Percentiles rank a stretch among this genome's conserved stretches.
phyloP scores from a whole-genome alignment of 2,888 invertebrate species.

The Abrostola triplasia region DNA sequence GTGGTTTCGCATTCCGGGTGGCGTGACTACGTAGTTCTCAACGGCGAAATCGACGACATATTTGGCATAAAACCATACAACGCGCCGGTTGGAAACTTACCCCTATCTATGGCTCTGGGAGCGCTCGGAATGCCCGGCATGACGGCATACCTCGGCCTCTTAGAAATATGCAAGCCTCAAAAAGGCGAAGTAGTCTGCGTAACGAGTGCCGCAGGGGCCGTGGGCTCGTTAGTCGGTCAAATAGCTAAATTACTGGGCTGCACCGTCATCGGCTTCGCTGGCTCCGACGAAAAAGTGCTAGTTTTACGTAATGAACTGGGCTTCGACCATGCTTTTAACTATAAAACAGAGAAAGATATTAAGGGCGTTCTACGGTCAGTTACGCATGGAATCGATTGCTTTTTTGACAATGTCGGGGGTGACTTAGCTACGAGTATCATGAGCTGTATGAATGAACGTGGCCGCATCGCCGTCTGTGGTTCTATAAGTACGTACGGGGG shows the following conservation, averaged over 20 bases:
- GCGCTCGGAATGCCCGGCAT: slow-evolving; percentile 90
- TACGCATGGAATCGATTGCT: slow-evolving; percentile 90
- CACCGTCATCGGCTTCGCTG: slow-evolving; percentile 85
- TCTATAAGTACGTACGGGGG: slow-evolving; percentile 88
- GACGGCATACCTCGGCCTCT: slow-evolving; percentile 62
- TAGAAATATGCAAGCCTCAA: slow-evolving; percentile 90
- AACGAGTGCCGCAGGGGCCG: slow-evolving; percentile 91
- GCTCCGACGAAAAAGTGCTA: slow-evolving; percentile 89
- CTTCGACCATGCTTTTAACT: slow-evolving; percentile 91
- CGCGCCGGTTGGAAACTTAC: slow-evolving; percentile 82
- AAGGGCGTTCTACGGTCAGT: slow-evolving; percentile 83
- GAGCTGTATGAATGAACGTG: slow-evolving; percentile 87
- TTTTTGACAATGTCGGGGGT: slow-evolving; percentile 92
- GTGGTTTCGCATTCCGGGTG: slow-evolving; percentile 90
- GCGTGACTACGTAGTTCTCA: slow-evolving; percentile 83
- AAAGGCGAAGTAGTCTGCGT: slow-evolving; percentile 90
- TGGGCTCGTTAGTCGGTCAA: slow-evolving; percentile 91
- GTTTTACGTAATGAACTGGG: slow-evolving; percentile 89
- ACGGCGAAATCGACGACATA: slow-evolving; percentile 57
- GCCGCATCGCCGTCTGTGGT: slow-evolving; percentile 89
- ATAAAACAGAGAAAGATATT: slow-evolving; percentile 87
- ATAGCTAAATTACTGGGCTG: slow-evolving; percentile 78
- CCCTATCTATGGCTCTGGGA: slow-evolving; percentile 88
- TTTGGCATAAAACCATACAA: slow-evolving; percentile 63
- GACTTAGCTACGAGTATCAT: slow-evolving; percentile 86